Evolutionary conservation across 2,113 vertebrate genomes (phyloP), one percentile per base, ranked within the genome.

Genomic region (Thermophis baileyi): DNA sequence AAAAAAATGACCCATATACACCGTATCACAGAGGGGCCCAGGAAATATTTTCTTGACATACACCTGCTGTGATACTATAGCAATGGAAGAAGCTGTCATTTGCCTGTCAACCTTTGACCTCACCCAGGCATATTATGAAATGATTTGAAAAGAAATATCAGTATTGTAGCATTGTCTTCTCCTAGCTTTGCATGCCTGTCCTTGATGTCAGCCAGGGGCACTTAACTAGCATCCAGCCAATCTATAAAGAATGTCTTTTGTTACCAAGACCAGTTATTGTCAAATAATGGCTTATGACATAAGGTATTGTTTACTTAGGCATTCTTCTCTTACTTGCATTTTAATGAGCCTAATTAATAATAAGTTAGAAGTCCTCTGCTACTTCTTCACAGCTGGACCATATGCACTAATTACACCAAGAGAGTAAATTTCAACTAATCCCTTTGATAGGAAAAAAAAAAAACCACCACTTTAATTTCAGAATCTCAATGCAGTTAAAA

Each of bases 301-400:
- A 98, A 98, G 97, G 97, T 97, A 98, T 97, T 98, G 98, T 98
- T 98, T 98, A 98, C 97, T 97, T 97, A 98, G 97, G 97, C 98
- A 97, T 95, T 96, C 93, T 97, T 97, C 97, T 97, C 97, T 97
- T 98, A 97, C 98, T 98, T 97, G 98, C 97, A 98, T 98, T 98
- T 98, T 98, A 98, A 98, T 98, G 98, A 98, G 97, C 96, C 98
- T 97, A 98, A 98, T 98, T 98, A 98, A 98, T 98, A 98, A 98
- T 97, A 97, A 98, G 98, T 98, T 97, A 97, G 98, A 98, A 97
- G 97, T 97, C 97, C 96, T 86, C 96, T 95, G 98, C 98, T 97
- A 97, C 96, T 97, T 97, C 98, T 97, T 98, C 98, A 98, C 98
- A 98, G 98, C 98, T 98, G 98, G 98, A 98, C 98, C 98, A 98